A percentile compares a stretch with the other conserved stretches of the same genome.
Conservation (phyloP, 2,888 invertebrate species). For the Clanis bilineata region DNA sequence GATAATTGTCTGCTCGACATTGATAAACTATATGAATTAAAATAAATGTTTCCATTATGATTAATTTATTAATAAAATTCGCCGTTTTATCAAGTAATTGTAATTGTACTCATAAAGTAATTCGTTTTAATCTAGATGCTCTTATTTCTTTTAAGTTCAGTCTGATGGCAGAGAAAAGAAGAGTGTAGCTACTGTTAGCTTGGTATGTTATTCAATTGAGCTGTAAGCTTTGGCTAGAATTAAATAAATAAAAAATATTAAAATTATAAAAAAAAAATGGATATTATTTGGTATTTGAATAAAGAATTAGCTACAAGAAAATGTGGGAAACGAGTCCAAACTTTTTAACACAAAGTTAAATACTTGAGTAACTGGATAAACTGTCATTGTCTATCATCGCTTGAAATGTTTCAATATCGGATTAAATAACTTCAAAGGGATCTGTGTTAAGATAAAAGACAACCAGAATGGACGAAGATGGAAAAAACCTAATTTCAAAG, state of each 20-base stretch:
- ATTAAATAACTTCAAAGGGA: neutral
- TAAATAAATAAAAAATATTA: neutral
- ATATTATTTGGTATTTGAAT: neutral
- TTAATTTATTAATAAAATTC: neutral
- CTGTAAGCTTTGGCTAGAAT: too few species aligned
- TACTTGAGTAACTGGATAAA: neutral
- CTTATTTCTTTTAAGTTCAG: neutral
- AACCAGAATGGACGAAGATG: neutral
- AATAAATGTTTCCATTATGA: conserved; percentile 9
- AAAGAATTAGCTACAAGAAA: neutral
- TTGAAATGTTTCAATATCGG: neutral
- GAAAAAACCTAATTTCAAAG: neutral
- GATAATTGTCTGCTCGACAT: conserved; percentile 31
- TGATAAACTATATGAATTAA: conserved; percentile 24
- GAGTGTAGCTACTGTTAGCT: neutral
- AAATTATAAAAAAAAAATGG: neutral
- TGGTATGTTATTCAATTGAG: too few species aligned
- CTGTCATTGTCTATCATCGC: neutral
- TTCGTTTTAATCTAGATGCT: neutral
- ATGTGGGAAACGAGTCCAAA: neutral
- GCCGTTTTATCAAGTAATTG: neutral
- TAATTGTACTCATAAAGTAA: neutral
- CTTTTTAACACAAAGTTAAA: neutral
- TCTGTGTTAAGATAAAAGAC: neutral
- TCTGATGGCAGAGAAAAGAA: too few species aligned